Evolutionary conservation across 2,113 vertebrate species (phyloP), one percentile per base, ranked within the genome.

Genomic region (Campylomormyrus numenius): DNA sequence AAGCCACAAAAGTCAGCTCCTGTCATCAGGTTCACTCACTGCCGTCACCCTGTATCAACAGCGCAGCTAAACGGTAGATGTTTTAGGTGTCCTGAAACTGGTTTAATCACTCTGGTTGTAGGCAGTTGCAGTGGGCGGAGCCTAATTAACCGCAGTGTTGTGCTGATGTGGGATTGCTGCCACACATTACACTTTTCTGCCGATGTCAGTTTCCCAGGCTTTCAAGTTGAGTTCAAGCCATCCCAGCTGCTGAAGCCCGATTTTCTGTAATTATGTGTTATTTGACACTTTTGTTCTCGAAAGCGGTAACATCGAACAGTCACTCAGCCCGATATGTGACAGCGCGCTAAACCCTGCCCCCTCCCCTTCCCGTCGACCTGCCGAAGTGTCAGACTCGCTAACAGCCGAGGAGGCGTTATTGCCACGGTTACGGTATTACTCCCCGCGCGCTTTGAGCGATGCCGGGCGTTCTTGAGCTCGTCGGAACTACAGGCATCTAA

Each of bases 271-370:
- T 80, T 80, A 80, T 80, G 74, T 19, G 74, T 42, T 80, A 80
- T 19, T 80, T 80, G 74, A 80, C 74, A 80, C 74, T 80, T 80
- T 80, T 80, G 35, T 80, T 80, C 74, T 80, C 74, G 35, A 42
- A 80, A 80, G 74, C 74, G 31, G 35, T 15, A 42, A 80, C 74
- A 42, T 42, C 17, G 31, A 35, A 42, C 74, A 39, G 35, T 80
- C 74, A 42, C 74, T 80, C 35, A 80, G 35, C 74, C 62, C 11
- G 5, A 27, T 80, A 21, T 80, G 31, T 80, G 74, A 39, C 70
- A 80, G 74, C 13, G 70, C 35, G 15, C 13, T 42, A 42, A 77
- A 19, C 6, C 17, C 35, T 19, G 35, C 31, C 15, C 70, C 31
- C 35, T 17, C 35, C 35, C 70, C n/a, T 35, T 3, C 74, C 31